Percentiles rank a stretch among this genome's conserved stretches.
Conservation (phyloP, 1,140 invertebrate species). For the Trichonephila clavata region DNA sequence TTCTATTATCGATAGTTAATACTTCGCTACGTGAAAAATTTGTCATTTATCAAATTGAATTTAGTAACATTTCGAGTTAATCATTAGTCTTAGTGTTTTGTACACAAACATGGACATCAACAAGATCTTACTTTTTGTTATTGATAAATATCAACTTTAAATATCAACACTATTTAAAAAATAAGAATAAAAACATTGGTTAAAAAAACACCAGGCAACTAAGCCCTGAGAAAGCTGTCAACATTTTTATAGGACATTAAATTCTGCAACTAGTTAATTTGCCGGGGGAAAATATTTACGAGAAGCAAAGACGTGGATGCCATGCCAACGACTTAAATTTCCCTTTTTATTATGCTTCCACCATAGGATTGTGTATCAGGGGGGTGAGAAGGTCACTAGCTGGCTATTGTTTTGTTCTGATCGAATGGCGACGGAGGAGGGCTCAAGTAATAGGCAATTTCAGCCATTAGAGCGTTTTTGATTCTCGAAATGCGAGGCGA, state of each 20-base stretch:
- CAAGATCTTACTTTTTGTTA: no score
- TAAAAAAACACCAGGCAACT: no score
- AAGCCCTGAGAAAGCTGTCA: not conserved
- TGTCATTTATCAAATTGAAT: no score
- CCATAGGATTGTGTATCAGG: not conserved
- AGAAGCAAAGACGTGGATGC: constrained; percentile 11
- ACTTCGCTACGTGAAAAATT: no score
- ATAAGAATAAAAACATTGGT: no score
- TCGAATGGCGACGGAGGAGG: not conserved
- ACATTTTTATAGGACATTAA: not conserved
- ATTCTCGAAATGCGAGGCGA: not conserved
- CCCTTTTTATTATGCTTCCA: constrained; percentile 9
- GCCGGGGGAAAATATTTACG: not conserved
- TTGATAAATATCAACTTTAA: no score
- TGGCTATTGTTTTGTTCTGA: constrained; percentile 30
- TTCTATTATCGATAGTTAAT: no score
- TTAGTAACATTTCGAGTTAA: no score
- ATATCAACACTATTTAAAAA: no score
- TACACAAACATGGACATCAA: no score
- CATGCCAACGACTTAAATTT: constrained; percentile 40
- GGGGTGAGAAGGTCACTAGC: constrained; percentile 18
- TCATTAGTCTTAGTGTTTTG: no score
- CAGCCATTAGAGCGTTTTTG: constrained; percentile 42
- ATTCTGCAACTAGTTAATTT: not conserved
- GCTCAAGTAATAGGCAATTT: constrained; percentile 47